Evolutionary conservation across 2,888 invertebrate species (phyloP), one percentile per base, ranked within the genome.

Genomic region (Tachina fera): DNA sequence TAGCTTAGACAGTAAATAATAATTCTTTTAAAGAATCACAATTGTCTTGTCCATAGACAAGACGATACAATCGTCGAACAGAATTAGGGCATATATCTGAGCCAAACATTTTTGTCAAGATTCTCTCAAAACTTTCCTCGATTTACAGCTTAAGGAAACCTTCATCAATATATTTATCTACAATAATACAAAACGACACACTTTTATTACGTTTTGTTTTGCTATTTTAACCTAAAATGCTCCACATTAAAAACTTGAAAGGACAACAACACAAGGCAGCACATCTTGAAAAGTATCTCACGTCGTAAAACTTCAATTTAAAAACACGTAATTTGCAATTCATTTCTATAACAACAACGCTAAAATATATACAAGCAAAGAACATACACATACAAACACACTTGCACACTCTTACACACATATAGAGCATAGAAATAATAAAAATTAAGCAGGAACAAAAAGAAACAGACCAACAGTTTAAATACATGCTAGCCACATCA

Each of bases 241-340:
- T 84, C 77, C 51, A 78, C 63, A 81, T 86, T 86, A 84, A 83
- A 77, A 84, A 74, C 81, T 70, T 68, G 74, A 51, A 77, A 81
- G 67, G 19, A 61, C 47, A 67, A 68, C 71, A 80, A 79, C 60
- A 74, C 43, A 72, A 74, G 77, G 47, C 74, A 77, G 56, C 76
- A 81, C 86, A 82, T 84, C 80, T 83, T 72, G 51, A 61, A 77
- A 88, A 89, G 90, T 90, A 91, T 90, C 92, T 91, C 91, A 91
- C 91, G 91, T 91, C 91, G 91, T 91, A 91, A 91, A 91, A 91
- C 91, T 91, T 89, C 91, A 91, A 91, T 91, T 91, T 91, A 89
- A 83, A 90, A 91, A 91, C 91, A 91, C 91, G 91, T 91, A 91
- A 91, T 91, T 91, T 91, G 91, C 91, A 91, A 91, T 90, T 85